phyloP scores from a whole-genome alignment of 2,113 vertebrate species.

The Myiagra hebetior region DNA sequence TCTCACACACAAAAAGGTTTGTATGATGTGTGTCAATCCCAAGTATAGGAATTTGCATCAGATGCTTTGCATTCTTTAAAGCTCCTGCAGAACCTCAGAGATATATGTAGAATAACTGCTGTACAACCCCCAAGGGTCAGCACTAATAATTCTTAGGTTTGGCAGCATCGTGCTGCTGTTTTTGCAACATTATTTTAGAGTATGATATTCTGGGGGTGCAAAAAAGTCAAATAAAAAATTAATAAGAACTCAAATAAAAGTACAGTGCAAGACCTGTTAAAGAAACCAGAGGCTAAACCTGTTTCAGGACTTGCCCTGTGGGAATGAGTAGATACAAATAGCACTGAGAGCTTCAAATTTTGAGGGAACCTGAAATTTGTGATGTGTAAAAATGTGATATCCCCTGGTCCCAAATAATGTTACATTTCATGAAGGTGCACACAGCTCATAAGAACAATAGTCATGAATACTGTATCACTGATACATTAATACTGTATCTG shows the following conservation, averaged over 20 bases:
- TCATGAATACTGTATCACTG: neutral
- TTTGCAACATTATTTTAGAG: neutral
- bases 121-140: neutral
- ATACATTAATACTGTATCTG: neutral
- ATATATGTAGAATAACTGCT: neutral
- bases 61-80: neutral
- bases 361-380: neutral
- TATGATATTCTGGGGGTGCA: neutral
- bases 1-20: neutral
- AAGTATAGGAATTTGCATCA: neutral
- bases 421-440: neutral
- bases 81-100: neutral
- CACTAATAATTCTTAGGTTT: neutral
- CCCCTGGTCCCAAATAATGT: neutral
- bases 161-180: neutral
- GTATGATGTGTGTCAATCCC: neutral
- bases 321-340: neutral
- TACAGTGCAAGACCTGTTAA: neutral
- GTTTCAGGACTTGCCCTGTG: neutral
- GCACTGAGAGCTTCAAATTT: neutral
- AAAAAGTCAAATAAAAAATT: neutral
- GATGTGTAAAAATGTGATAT: neutral
- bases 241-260: neutral
- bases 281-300: neutral
- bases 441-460: neutral